Percentiles rank a stretch among this genome's conserved stretches.
Evolutionary conservation across 2,113 vertebrate genomes (phyloP).

Genomic region (Thalassoma bifasciatum): DNA sequence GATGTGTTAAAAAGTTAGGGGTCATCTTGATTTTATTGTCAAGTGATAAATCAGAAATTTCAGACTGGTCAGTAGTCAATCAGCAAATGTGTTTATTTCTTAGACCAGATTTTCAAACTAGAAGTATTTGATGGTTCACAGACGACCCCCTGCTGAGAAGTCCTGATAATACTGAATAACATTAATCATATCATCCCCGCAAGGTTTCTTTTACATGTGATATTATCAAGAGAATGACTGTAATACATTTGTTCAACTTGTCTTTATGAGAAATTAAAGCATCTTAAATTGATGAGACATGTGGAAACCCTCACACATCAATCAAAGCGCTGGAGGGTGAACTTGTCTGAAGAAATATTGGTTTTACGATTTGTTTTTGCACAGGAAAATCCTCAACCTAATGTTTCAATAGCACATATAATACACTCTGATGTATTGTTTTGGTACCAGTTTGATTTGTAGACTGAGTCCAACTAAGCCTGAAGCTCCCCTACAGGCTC

Average conservation of each 20-base stretch:
- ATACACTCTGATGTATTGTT: conserved; percentile 24
- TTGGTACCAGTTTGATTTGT: conserved; percentile 29
- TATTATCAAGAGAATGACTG: neutral
- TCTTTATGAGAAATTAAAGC: neutral
- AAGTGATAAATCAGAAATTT: too few species aligned
- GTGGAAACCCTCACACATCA: neutral
- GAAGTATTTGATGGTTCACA: neutral
- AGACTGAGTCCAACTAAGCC: conserved; percentile 17
- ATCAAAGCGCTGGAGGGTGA: neutral
- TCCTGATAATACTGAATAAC: neutral
- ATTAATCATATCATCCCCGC: neutral
- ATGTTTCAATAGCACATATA: conserved; percentile 29
- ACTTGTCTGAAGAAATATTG: conserved; percentile 3
- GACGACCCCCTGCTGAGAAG: neutral
- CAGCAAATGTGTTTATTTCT: neutral
- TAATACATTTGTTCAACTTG: neutral
- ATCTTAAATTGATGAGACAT: neutral
- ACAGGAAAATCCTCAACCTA: conserved; percentile 23
- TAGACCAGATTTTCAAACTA: neutral
- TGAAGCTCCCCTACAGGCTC: conserved; percentile 20
- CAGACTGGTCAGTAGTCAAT: too few species aligned
- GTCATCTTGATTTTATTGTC: too few species aligned
- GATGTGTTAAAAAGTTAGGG: too few species aligned
- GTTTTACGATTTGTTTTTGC: conserved; percentile 7
- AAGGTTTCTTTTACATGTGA: neutral